Evolutionary conservation across 2,888 invertebrate species (phyloP).

Genomic region (Heliconius ismenius): DNA sequence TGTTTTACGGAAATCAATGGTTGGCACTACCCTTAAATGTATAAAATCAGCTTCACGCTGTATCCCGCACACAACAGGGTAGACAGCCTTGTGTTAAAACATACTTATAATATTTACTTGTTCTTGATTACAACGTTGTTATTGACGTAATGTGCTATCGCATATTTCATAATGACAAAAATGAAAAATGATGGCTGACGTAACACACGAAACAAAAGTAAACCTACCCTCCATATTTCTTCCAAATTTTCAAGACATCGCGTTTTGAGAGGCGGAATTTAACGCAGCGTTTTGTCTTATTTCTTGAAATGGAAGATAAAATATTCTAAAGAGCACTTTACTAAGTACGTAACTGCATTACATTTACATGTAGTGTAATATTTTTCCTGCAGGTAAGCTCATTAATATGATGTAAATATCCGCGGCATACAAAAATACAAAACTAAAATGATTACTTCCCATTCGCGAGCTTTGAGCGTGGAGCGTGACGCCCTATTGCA

Average conservation of each 20-base stretch:
- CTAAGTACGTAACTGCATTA: neutral
- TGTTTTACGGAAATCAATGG: too few species aligned
- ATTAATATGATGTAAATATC: constrained; percentile 2
- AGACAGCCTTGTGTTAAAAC: too few species aligned
- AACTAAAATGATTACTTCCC: constrained; percentile 26
- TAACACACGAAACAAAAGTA: too few species aligned
- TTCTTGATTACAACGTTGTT: too few species aligned
- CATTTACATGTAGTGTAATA: neutral
- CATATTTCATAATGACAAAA: too few species aligned
- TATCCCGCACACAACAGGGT: too few species aligned
- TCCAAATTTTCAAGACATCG: neutral
- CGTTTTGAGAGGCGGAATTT: neutral
- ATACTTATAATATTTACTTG: too few species aligned
- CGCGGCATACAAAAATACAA: neutral
- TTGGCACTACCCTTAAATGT: too few species aligned
- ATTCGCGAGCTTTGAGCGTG: constrained; percentile 29
- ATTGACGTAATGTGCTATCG: too few species aligned
- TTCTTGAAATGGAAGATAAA: neutral
- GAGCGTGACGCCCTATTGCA: constrained; percentile 33
- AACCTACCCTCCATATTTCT: neutral
- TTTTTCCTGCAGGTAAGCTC: neutral
- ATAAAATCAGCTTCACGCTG: too few species aligned
- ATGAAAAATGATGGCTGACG: too few species aligned
- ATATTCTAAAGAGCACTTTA: neutral
- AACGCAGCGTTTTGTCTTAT: neutral